Evolutionary conservation across 2,797 vertebrate genomes (phyloP).

Genomic region (Petrocephalus sullivani): DNA sequence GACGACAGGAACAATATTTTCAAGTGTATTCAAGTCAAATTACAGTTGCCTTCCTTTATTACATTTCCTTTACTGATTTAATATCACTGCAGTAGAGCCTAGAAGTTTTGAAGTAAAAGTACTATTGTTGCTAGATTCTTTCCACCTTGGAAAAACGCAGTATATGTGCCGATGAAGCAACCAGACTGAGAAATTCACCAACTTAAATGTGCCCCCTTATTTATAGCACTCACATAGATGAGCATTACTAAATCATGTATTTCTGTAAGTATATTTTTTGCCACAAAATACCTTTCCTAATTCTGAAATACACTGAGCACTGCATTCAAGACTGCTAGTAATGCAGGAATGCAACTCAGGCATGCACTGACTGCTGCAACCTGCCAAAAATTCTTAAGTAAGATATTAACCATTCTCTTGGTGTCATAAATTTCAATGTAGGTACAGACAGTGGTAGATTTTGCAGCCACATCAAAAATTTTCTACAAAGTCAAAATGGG

Average conservation of each 20-base stretch:
- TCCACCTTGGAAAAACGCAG: not conserved
- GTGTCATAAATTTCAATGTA: not conserved
- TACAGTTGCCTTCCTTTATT: not conserved
- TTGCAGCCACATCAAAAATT: not conserved
- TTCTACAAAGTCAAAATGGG: not conserved
- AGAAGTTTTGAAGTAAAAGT: not conserved
- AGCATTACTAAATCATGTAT: not conserved
- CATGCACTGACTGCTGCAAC: not conserved
- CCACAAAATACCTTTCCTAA: not conserved
- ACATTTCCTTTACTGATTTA: not conserved
- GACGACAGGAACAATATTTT: not conserved
- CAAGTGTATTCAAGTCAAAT: not conserved
- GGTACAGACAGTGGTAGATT: not conserved
- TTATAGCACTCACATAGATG: not conserved
- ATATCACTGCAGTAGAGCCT: not conserved
- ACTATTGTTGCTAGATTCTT: not conserved
- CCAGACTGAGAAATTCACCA: not conserved
- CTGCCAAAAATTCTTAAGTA: not conserved
- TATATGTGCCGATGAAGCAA: not conserved
- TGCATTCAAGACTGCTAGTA: not conserved
- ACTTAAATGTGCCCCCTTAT: not conserved
- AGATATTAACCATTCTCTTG: not conserved
- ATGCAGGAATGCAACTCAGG: not conserved
- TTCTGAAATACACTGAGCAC: not conserved
- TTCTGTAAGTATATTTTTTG: not conserved